Evolutionary conservation across 2,113 vertebrate genomes (phyloP), one percentile per base, ranked within the genome.

Genomic region (Silurus glanis): DNA sequence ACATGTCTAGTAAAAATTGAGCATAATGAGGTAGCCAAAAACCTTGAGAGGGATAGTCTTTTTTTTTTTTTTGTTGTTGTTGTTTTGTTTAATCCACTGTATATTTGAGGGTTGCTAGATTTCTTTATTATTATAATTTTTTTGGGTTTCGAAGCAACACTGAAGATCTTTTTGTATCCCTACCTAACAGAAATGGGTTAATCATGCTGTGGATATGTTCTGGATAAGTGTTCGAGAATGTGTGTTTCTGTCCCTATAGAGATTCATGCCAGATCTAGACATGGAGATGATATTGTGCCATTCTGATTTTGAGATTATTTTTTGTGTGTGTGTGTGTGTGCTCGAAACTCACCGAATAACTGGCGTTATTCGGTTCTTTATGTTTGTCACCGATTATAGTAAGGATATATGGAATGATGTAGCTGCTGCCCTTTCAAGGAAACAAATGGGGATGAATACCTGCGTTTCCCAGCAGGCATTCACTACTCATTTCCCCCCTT

Each of bases 1-100:
- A 97, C 95, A 92, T 95, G 96, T 98, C 95, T 97, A 97, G 96
- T 96, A 94, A 95, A 87, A 95, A 96, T 37, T 94, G 95, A 96
- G 88, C 95, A 94, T 97, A 97, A 97, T 95, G 95, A 95, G 94
- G 95, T 97, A 97, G 97, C 95, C 96, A 95, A 93, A 95, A 94
- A 95, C 86, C 92, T 86, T 86, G 90, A 92, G 91, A 95, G 92
- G 94, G 86, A 94, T 96, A 95, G 95, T 95, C 94, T 90, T 87
- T 93, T 94, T 96, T 80, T 55, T 49, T 75, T 67, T 53, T 86
- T 49, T 75, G n/a, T 55, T 87, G 83, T 80, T 82, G 84, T 90
- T 90, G 28, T 5, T 47, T 96, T 95, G 94, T 95, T 94, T 96
- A 95, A 94, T 95, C 94, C 95, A 94, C 94, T 96, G 94, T 97